phyloP scores from a whole-genome alignment of 2,113 vertebrate genomes.

The Rhea americana region DNA sequence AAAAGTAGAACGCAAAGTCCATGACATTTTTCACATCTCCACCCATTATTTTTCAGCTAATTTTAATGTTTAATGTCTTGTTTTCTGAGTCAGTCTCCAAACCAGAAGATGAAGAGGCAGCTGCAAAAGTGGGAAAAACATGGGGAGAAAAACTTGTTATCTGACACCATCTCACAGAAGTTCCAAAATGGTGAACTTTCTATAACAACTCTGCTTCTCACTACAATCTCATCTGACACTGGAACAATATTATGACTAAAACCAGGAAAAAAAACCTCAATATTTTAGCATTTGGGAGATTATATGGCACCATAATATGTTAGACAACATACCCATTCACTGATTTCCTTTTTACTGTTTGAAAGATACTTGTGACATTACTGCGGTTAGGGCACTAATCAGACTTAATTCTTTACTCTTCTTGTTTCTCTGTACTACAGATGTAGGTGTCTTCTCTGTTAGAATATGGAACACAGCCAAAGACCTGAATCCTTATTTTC shows the following conservation, averaged over 20 bases:
- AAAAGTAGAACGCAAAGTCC: constrained; percentile 44
- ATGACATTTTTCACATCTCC: constrained; percentile 69
- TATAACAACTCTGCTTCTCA: constrained; percentile 53
- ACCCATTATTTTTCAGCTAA: constrained; percentile 67
- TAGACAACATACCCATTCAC: constrained; percentile 6
- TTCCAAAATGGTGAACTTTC: constrained; percentile 61
- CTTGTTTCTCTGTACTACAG: not conserved
- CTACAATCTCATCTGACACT: constrained; percentile 54
- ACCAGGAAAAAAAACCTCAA: constrained; percentile 1
- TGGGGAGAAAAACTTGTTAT: constrained; percentile 58
- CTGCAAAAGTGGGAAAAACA: constrained; percentile 71
- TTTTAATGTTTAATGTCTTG: constrained; percentile 57
- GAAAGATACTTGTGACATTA: not conserved
- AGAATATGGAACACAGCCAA: not conserved
- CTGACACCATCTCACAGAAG: constrained; percentile 52
- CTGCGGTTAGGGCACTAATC: not conserved
- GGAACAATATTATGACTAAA: constrained; percentile 54
- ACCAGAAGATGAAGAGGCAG: constrained; percentile 68
- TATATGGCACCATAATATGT: not conserved
- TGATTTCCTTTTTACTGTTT: not conserved
- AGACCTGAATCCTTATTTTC: not conserved
- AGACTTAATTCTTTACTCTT: not conserved
- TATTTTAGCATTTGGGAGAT: constrained; percentile 27
- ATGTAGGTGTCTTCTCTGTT: not conserved
- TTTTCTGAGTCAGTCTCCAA: constrained; percentile 67